A percentile compares a stretch with the other conserved stretches of the same genome.
Evolutionary conservation across 2,113 vertebrate genomes (phyloP).

Genomic region (Corythornis madagascariensis): DNA sequence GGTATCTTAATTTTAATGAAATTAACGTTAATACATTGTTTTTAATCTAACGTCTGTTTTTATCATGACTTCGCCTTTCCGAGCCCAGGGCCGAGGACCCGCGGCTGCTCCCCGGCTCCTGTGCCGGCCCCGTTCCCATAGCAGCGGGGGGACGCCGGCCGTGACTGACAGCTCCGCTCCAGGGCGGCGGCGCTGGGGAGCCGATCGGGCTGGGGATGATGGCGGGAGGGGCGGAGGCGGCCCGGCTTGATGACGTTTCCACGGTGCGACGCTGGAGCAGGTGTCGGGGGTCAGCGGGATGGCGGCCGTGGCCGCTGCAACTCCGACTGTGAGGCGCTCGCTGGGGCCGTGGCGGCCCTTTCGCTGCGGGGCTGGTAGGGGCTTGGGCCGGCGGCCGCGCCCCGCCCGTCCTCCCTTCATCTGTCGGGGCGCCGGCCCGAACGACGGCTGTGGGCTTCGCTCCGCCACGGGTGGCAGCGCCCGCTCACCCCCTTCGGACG

Average conservation of each 20-base stretch:
- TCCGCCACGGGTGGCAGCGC: neutral
- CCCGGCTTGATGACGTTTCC: rapidly evolving
- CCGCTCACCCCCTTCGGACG: too few relatives aligned
- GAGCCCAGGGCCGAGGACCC: neutral
- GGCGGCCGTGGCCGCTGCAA: rapidly evolving
- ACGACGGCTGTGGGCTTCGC: neutral
- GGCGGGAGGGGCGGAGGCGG: neutral
- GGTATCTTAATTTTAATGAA: too few relatives aligned
- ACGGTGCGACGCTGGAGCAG: neutral
- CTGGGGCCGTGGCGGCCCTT: neutral
- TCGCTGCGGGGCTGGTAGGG: neutral
- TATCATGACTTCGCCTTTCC: rapidly evolving
- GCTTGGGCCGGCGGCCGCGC: neutral
- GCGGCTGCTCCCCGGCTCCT: too few relatives aligned
- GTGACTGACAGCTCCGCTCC: neutral
- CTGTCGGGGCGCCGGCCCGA: neutral
- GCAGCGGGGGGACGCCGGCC: neutral
- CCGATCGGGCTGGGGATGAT: neutral
- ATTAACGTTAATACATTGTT: rapidly evolving
- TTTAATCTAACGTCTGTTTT: too few relatives aligned
- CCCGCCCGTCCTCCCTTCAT: neutral
- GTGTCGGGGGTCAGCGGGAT: rapidly evolving
- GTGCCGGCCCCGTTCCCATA: neutral
- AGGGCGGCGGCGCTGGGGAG: neutral
- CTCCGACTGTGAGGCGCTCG: neutral